Conservation (phyloP, 2,113 vertebrate genomes). For the Zootoca vivipara region DNA sequence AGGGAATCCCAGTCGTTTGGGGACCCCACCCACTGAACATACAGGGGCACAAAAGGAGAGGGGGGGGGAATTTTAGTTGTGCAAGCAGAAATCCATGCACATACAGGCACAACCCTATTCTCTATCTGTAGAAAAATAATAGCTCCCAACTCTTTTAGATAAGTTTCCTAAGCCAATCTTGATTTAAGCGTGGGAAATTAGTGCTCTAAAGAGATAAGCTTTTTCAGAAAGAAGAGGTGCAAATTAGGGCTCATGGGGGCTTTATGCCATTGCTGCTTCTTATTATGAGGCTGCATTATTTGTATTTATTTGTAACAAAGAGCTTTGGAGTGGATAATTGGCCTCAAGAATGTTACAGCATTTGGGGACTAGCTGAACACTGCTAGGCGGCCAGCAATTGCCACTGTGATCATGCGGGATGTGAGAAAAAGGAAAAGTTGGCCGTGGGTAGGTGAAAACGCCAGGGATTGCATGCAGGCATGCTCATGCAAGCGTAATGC, state of each 20-base stretch:
- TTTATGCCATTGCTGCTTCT: slow-evolving; percentile 33
- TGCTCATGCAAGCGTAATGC: rapidly evolving
- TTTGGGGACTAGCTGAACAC: background rate
- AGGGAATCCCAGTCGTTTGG: no score
- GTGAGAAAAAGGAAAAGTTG: background rate
- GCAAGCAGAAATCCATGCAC: no score
- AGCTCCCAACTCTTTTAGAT: no score
- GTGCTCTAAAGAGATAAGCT: background rate
- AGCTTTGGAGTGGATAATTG: background rate
- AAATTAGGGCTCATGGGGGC: background rate
- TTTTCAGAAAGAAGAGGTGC: slow-evolving; percentile 20
- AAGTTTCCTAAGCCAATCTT: background rate
- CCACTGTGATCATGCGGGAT: background rate
- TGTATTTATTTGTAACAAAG: slow-evolving; percentile 4
- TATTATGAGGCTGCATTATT: background rate
- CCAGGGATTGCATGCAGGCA: background rate
- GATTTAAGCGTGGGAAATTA: background rate
- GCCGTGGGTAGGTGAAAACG: background rate
- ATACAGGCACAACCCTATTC: no score
- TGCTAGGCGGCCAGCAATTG: background rate
- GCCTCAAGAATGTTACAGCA: background rate
- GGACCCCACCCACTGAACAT: no score
- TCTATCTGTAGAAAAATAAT: no score
- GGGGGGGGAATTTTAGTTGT: no score
- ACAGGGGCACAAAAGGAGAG: no score